These are phyloP conservation scores for Idaea aversata DNA, from an alignment of 2,888 invertebrate species.

Conservation along the genomic window DNA sequence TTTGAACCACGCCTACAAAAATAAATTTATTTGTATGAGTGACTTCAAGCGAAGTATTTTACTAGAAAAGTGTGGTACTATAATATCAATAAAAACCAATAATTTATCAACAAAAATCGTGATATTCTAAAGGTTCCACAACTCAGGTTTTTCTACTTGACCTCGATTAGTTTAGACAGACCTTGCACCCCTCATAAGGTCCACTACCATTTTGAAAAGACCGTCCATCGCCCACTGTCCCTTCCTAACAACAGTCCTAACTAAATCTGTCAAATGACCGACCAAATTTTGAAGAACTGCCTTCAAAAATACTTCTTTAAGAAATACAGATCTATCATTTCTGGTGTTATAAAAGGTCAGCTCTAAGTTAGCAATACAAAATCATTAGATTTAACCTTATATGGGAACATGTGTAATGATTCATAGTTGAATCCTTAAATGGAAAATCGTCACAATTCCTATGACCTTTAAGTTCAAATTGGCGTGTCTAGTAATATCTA, in stretches of 20 bases:
- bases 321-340: conserved; percentile 5
- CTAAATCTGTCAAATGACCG: conserved; percentile 6
- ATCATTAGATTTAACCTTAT: conserved; percentile 59
- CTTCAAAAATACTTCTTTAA: conserved; percentile 2
- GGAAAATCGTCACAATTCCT: conserved; percentile 32
- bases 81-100: conserved; percentile 5
- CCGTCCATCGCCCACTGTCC: conserved; percentile 15
- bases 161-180: conserved; percentile 16
- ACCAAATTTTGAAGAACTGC: conserved; percentile 8
- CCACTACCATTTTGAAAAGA: conserved; percentile 13
- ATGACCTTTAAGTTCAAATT: conserved; percentile 28
- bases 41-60: too few relatives aligned
- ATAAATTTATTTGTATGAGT: too few relatives aligned
- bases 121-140: conserved; percentile 12
- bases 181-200: conserved; percentile 21
- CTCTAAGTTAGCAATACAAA: conserved; percentile 40
- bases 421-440: conserved; percentile 43
- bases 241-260: conserved; percentile 14
- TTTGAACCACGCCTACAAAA: too few relatives aligned
- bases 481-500: conserved; percentile 4
- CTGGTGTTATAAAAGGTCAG: conserved; percentile 38
- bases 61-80: background rate
- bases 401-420: conserved; percentile 48
- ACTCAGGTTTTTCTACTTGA: conserved; percentile 6
- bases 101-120: conserved; percentile 11